Conservation (phyloP, 2,113 vertebrate genomes). For the Phalacrocorax pelagicus region DNA sequence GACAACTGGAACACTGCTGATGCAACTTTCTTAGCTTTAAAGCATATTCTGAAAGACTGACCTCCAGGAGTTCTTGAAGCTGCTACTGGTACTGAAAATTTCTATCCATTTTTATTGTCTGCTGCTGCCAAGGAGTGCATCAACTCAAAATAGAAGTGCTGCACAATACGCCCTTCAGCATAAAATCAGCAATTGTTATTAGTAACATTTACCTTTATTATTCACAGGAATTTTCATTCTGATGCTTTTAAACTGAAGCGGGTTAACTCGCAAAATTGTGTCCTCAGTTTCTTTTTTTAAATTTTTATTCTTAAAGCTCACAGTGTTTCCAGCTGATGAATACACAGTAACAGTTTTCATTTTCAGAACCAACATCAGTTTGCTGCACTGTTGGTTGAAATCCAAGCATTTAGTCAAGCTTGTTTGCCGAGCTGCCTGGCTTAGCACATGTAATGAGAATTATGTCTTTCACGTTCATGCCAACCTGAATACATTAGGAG, state of each 20-base stretch:
- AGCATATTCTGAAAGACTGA: not conserved
- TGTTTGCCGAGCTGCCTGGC: constrained; percentile 69
- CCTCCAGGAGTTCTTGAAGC: constrained; percentile 43
- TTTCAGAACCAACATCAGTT: constrained; percentile 69
- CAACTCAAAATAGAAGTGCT: constrained; percentile 38
- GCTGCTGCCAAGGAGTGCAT: constrained; percentile 48
- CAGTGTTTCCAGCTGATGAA: constrained; percentile 41
- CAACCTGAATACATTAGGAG: constrained; percentile 66
- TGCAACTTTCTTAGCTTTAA: not conserved
- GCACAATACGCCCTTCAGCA: constrained; percentile 10
- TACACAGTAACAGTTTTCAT: constrained; percentile 50
- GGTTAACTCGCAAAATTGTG: constrained; percentile 23
- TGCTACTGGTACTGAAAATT: not conserved
- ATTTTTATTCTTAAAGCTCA: constrained; percentile 10
- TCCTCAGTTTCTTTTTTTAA: not conserved
- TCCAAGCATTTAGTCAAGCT: constrained; percentile 72
- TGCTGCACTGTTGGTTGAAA: constrained; percentile 71
- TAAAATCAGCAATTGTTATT: constrained; percentile 27
- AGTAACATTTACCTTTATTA: constrained; percentile 6
- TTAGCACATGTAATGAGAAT: constrained; percentile 73
- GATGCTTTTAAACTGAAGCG: not conserved
- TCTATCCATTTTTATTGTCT: constrained; percentile 14
- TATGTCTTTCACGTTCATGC: constrained; percentile 58
- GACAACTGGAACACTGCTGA: constrained; percentile 40
- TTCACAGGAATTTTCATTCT: not conserved